Conservation (phyloP, 2,113 vertebrate genomes). For the Macrotis lagotis region DNA sequence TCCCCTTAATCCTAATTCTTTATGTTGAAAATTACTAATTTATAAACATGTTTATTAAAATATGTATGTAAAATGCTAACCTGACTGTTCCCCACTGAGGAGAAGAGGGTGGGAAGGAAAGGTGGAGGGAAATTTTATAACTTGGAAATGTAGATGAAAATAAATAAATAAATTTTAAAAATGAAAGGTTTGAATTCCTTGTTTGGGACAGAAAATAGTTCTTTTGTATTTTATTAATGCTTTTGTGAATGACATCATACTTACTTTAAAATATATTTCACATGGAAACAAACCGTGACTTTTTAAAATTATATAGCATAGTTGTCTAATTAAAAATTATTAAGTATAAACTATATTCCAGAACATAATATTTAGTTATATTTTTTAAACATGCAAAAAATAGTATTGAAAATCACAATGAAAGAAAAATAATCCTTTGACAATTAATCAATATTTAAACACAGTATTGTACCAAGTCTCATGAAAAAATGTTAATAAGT, state of each 20-base stretch:
- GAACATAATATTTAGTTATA: no score
- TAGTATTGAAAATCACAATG: conserved; percentile 27
- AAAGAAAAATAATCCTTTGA: background rate
- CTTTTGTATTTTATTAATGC: background rate
- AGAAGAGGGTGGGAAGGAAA: no score
- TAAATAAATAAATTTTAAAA: no score
- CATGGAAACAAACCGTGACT: background rate
- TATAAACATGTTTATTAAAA: no score
- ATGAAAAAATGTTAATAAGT: background rate
- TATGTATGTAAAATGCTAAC: no score
- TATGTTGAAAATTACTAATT: no score
- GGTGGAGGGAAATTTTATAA: no score
- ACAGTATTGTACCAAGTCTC: background rate
- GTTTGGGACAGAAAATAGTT: background rate
- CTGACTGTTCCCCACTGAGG: no score
- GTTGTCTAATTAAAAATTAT: background rate
- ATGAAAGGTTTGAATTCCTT: background rate
- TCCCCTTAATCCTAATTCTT: no score
- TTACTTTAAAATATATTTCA: background rate
- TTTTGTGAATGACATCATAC: background rate
- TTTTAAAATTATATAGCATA: background rate
- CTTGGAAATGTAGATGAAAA: no score
- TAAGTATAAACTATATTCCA: background rate
- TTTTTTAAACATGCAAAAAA: no score
- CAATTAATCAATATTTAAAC: background rate